Percentiles rank a stretch among this genome's conserved stretches.
These are phyloP conservation scores for Ditula angustiorana DNA, from an alignment of 2,888 invertebrate genomes.

Conservation along the genomic window DNA sequence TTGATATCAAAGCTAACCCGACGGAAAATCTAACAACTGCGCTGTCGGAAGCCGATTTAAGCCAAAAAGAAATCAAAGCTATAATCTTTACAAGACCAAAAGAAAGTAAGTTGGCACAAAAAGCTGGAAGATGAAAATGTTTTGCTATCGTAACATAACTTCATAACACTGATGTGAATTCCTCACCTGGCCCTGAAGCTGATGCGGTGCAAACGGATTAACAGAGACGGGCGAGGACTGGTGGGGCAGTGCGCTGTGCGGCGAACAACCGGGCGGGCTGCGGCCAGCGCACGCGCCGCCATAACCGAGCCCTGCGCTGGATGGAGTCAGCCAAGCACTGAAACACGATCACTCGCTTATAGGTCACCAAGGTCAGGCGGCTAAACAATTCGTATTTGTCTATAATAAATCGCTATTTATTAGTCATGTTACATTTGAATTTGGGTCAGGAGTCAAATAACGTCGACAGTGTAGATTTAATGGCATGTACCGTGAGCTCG, in stretches of 20 bases:
- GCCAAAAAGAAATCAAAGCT: too few relatives aligned
- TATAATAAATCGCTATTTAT: neutral
- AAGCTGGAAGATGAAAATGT: too few relatives aligned
- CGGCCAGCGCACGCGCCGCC: slow-evolving; percentile 65
- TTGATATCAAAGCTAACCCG: too few relatives aligned
- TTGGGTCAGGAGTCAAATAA: slow-evolving; percentile 15
- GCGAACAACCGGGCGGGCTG: slow-evolving; percentile 72
- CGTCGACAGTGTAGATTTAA: slow-evolving; percentile 12
- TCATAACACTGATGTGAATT: too few relatives aligned
- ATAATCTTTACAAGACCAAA: too few relatives aligned
- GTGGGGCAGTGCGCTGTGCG: slow-evolving; percentile 71
- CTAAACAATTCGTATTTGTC: neutral
- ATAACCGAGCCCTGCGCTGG: slow-evolving; percentile 67
- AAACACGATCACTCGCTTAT: slow-evolving; percentile 42
- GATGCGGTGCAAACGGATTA: slow-evolving; percentile 73
- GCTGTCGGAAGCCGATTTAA: too few relatives aligned
- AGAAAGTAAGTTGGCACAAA: too few relatives aligned
- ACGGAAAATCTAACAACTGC: too few relatives aligned
- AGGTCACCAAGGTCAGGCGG: neutral
- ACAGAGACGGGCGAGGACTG: slow-evolving; percentile 72
- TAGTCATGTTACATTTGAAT: neutral
- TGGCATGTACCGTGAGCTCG: too few relatives aligned
- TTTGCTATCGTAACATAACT: too few relatives aligned
- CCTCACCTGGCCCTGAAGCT: slow-evolving; percentile 75
- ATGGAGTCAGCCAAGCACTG: slow-evolving; percentile 74